Evolutionary conservation across 2,888 invertebrate genomes (phyloP), one percentile per base, ranked within the genome.

Genomic region (Galeruca laticollis): DNA sequence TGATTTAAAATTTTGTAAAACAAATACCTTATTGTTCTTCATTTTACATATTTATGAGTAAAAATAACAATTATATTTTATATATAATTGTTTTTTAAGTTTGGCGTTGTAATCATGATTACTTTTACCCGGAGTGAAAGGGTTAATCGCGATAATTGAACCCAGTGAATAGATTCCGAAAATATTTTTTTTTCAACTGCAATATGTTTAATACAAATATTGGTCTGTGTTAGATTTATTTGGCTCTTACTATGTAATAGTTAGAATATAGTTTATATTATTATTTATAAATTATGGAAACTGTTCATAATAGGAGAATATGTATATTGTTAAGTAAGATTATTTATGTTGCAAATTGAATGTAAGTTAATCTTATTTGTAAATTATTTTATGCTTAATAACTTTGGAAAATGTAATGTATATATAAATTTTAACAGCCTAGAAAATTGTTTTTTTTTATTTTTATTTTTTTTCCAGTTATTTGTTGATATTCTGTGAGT

Each of bases 351-450:
- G 9, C 15, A 47, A 47, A 47, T 15, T 47, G 9, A 47, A 18
- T 47, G 18, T 47, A 47, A 47, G 47, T 47, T 15, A 18, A 47
- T 47, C 2, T 18, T 47, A 9, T 47, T 9, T 47, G 47, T 47
- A 47, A 6, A 47, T 47, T 47, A 18, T 47, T 47, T 47, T 18
- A 47, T 47, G 47, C 47, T 47, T 47, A 26, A 52, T 52, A 26
- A 26, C 13, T 18, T 18, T 51, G 5, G 49, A 26, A 52, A 52
- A 52, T 52, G 52, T 52, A 52, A 26, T 52, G 52, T 26, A 26
- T 26, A 52, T 26, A 26, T 26, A 52, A 52, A 49, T 15, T 49
- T 49, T 49, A 49, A 49, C 15, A 49, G 11, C 43, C 21, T 52
- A 26, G 8, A 3, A n/a, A n/a, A 20, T 52, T 47, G 47, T 47